Evolutionary conservation across 2,888 invertebrate genomes (phyloP).

Genomic region (Neoitamus cyanurus): DNA sequence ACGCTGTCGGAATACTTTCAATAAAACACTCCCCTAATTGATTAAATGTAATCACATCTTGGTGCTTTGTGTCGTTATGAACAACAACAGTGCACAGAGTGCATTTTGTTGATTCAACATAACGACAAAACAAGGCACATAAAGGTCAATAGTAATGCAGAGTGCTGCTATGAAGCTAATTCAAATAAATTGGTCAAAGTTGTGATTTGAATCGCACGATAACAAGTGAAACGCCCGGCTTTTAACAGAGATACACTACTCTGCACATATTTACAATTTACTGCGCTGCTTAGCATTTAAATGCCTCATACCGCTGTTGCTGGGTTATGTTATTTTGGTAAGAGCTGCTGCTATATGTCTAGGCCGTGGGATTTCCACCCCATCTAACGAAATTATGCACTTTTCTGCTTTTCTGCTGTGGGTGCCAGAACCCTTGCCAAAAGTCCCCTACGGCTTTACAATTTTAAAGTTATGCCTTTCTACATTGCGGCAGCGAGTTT

Average conservation of each 20-base stretch:
- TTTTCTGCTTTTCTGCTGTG: not conserved
- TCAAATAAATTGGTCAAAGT: constrained; percentile 34
- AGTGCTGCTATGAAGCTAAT: constrained; percentile 2
- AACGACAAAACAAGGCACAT: not conserved
- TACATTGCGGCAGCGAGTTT: constrained; percentile 11
- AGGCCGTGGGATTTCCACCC: not conserved
- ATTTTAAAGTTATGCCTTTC: not conserved
- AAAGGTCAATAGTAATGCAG: constrained; percentile 39
- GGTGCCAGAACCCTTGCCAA: constrained; percentile 21
- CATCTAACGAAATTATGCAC: constrained; percentile 13
- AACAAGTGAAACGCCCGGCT: constrained; percentile 12
- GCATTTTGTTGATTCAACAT: not conserved
- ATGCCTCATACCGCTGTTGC: not conserved
- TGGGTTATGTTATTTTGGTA: not conserved
- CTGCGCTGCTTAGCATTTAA: not conserved
- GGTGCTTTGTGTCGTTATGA: not conserved
- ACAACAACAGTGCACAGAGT: not conserved
- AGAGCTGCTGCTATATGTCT: not conserved
- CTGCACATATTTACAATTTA: not conserved
- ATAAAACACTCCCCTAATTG: not conserved
- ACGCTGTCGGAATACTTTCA: not conserved
- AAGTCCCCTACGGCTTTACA: constrained; percentile 2
- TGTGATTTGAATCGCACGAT: constrained; percentile 23
- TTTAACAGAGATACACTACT: not conserved
- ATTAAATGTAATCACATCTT: not conserved